A percentile compares a stretch with the other conserved stretches of the same genome.
These are phyloP conservation scores for Cyclargus thomasi DNA, from an alignment of 1,140 invertebrate species.

Conservation along the genomic window DNA sequence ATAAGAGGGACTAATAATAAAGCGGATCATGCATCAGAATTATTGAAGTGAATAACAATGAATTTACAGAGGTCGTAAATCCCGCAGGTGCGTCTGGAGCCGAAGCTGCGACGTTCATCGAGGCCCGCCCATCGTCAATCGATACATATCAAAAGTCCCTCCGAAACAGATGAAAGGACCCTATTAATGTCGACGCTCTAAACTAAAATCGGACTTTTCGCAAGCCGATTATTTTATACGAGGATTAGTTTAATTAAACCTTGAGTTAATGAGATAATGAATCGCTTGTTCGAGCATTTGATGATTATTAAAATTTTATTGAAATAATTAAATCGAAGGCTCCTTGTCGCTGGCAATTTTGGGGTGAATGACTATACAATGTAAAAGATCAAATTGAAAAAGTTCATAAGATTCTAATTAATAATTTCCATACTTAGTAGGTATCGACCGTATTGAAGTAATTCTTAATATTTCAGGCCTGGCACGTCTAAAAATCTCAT, in stretches of 20 bases:
- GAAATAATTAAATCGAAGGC: neutral
- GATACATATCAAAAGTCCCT: slow-evolving; percentile 28
- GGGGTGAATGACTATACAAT: neutral
- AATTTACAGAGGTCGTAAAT: slow-evolving; percentile 62
- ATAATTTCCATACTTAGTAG: too few relatives aligned
- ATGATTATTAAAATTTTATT: slow-evolving; percentile 1
- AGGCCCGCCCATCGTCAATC: slow-evolving; percentile 36
- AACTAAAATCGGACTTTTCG: slow-evolving; percentile 15
- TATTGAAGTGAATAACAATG: slow-evolving; percentile 65
- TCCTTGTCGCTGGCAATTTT: neutral
- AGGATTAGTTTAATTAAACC: neutral
- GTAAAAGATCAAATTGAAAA: neutral
- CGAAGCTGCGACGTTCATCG: slow-evolving; percentile 45
- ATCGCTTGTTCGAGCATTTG: neutral
- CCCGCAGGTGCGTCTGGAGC: slow-evolving; percentile 54
- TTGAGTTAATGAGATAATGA: neutral
- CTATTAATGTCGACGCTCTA: slow-evolving; percentile 16
- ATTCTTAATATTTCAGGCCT: neutral
- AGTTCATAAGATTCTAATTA: too few relatives aligned
- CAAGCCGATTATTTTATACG: neutral
- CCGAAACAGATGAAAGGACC: slow-evolving; percentile 21
- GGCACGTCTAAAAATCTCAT: neutral
- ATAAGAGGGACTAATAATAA: slow-evolving; percentile 32
- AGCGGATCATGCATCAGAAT: slow-evolving; percentile 48
- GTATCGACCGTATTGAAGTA: neutral